Evolutionary conservation across 2,113 vertebrate species (phyloP).

Genomic region (Oreochromis tanganicae): DNA sequence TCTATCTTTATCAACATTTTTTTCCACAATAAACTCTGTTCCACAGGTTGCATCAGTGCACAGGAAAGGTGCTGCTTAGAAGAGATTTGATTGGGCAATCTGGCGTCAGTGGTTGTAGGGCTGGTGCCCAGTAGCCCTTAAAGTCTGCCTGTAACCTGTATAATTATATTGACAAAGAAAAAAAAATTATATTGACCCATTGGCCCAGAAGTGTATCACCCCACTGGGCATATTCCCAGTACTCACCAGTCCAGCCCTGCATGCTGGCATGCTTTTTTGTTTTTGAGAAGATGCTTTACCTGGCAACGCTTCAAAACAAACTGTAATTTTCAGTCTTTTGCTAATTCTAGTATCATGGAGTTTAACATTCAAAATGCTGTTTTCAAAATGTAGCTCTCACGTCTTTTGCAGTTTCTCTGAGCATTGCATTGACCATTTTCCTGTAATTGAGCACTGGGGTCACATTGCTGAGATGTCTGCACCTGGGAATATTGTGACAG

Average conservation of each 20-base stretch:
- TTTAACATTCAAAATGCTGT: background rate
- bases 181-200: fast-evolving
- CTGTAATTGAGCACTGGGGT: background rate
- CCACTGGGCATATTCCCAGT: background rate
- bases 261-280: background rate
- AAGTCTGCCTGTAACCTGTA: background rate
- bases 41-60: background rate
- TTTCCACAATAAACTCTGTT: background rate
- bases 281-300: background rate
- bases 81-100: background rate
- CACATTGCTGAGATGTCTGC: background rate
- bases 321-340: background rate
- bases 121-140: background rate
- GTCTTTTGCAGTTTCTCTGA: background rate
- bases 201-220: background rate
- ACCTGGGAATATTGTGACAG: background rate
- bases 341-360: background rate
- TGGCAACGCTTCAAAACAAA: background rate
- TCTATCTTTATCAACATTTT: background rate
- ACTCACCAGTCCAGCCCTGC: background rate
- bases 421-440: background rate
- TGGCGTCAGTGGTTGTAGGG: background rate
- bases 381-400: fast-evolving
- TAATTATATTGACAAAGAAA: background rate
- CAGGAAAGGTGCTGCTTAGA: background rate